phyloP scores from a whole-genome alignment of 2,113 vertebrate species.

The Psammodynastes pulverulentus region DNA sequence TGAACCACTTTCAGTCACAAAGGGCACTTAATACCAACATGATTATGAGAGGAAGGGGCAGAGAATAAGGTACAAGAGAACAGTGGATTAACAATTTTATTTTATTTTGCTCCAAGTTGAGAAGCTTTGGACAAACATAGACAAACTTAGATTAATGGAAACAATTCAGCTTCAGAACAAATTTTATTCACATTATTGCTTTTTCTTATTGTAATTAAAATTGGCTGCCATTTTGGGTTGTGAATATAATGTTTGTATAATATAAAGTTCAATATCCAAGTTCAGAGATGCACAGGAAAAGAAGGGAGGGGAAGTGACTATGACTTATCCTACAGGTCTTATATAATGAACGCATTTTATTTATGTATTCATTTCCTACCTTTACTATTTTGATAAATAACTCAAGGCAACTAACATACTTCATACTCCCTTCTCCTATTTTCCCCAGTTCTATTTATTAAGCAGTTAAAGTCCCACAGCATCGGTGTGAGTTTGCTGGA shows the following conservation, averaged over 20 bases:
- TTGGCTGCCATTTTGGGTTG: neutral
- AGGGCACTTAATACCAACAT: neutral
- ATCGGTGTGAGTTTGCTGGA: neutral
- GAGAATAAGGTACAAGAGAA: neutral
- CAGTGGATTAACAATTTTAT: neutral
- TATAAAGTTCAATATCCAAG: neutral
- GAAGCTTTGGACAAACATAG: neutral
- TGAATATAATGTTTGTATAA: neutral
- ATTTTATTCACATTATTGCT: neutral
- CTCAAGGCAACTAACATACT: neutral
- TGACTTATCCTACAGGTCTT: neutral
- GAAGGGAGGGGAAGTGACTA: neutral
- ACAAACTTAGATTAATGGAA: neutral
- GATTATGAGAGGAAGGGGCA: neutral
- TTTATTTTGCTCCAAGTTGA: neutral
- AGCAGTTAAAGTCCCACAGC: neutral
- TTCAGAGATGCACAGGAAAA: neutral
- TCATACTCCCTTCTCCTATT: neutral
- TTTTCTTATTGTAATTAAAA: neutral
- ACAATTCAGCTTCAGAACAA: neutral
- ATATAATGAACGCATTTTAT: neutral
- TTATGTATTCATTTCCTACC: neutral
- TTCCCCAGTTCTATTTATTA: neutral
- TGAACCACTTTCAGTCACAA: neutral
- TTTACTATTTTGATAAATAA: neutral